Conservation (phyloP, 2,113 vertebrate genomes). For the Tretioscincus oriximinensis region DNA sequence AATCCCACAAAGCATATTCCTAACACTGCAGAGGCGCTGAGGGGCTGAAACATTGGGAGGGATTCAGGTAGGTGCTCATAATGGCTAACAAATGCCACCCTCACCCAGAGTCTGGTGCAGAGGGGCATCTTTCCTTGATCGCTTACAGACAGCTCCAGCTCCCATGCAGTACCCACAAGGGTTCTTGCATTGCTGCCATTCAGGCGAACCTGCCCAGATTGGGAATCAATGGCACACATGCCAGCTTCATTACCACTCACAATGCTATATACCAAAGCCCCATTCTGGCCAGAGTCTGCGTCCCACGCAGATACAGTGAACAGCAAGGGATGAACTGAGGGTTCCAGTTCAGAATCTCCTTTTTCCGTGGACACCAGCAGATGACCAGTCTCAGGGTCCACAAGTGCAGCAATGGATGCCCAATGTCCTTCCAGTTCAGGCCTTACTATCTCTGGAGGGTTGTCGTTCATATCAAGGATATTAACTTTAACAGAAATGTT, state of each 20-base stretch:
- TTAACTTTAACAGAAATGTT: conserved; percentile 77
- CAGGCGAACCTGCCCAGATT: conserved; percentile 82
- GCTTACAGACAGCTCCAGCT: conserved; percentile 75
- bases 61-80: conserved; percentile 82
- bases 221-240: conserved; percentile 79
- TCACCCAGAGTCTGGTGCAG: conserved; percentile 70
- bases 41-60: conserved; percentile 62
- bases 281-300: conserved; percentile 81
- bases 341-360: accelerated
- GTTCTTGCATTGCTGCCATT: conserved; percentile 85
- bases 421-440: conserved; percentile 76
- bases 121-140: conserved; percentile 79
- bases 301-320: conserved; percentile 80
- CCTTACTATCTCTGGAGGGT: conserved; percentile 76
- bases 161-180: conserved; percentile 77
- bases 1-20: conserved; percentile 79
- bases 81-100: conserved; percentile 80
- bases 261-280: conserved; percentile 78
- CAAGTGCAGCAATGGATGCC: conserved; percentile 78
- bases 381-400: conserved; percentile 78
- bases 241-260: conserved; percentile 56
- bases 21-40: conserved; percentile 77
- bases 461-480: conserved; percentile 87
- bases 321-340: conserved; percentile 36
- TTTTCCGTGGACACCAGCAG: conserved; percentile 55